Conservation (phyloP, 2,888 invertebrate species). For the Copidosoma aretas region DNA sequence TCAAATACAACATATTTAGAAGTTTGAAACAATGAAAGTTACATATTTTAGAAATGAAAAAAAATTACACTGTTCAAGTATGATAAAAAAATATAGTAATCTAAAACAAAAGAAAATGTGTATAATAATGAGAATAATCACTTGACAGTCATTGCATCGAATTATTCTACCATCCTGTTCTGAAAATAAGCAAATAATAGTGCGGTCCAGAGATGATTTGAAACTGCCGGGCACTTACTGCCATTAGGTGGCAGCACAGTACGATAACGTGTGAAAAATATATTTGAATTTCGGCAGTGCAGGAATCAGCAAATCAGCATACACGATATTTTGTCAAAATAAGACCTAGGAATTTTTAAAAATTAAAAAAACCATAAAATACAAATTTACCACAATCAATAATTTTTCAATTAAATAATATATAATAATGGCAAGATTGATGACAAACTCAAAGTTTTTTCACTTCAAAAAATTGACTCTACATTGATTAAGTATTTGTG, state of each 20-base stretch:
- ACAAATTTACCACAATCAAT: background rate
- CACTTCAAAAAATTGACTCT: no score
- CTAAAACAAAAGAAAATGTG: no score
- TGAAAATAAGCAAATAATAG: constrained; percentile 31
- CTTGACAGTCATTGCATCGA: no score
- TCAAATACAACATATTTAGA: no score
- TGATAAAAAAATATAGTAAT: no score
- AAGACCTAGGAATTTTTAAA: background rate
- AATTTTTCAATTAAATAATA: background rate
- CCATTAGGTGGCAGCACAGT: constrained; percentile 38
- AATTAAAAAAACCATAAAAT: background rate
- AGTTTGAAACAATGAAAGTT: no score
- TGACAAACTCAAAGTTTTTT: no score
- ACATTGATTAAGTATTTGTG: background rate
- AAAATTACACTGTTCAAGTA: no score
- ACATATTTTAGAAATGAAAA: no score
- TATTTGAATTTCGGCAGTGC: constrained; percentile 19
- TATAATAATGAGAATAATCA: no score
- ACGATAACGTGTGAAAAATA: constrained; percentile 8
- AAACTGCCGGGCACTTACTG: constrained; percentile 36
- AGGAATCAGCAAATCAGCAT: constrained; percentile 14
- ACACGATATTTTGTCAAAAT: background rate
- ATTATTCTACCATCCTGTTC: no score
- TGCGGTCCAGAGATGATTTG: constrained; percentile 21
- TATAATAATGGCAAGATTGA: no score